These are phyloP conservation scores for Neoseiulus cucumeris DNA, from an alignment of 1,140 invertebrate species.

Conservation along the genomic window DNA sequence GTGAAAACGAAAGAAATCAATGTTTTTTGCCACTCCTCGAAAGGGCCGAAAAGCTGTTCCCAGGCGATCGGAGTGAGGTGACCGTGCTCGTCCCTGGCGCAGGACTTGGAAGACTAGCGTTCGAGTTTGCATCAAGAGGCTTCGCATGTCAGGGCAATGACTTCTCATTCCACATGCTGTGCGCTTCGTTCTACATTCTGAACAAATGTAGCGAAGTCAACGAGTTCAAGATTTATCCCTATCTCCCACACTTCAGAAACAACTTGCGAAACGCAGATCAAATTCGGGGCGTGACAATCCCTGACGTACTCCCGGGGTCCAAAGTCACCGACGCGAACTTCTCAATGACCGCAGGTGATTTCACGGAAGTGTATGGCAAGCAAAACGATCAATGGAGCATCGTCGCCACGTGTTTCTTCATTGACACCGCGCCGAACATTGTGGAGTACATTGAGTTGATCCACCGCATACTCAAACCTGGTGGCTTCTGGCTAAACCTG, in stretches of 20 bases:
- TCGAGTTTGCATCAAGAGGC: constrained; percentile 69
- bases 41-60: constrained; percentile 54
- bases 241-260: constrained; percentile 81
- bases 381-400: constrained; percentile 59
- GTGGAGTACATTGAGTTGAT: constrained; percentile 87
- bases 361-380: constrained; percentile 59
- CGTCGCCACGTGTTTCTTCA: constrained; percentile 89
- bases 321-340: constrained; percentile 47
- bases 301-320: constrained; percentile 61
- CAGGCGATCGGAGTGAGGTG: constrained; percentile 38
- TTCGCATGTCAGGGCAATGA: constrained; percentile 91
- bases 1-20: constrained; percentile 53
- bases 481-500: constrained; percentile 49
- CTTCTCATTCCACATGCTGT: constrained; percentile 90
- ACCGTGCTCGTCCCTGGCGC: constrained; percentile 80
- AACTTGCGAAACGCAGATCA: constrained; percentile 61
- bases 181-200: constrained; percentile 83
- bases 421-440: constrained; percentile 91
- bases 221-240: constrained; percentile 57
- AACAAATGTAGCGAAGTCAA: constrained; percentile 44
- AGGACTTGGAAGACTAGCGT: constrained; percentile 74
- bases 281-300: constrained; percentile 52
- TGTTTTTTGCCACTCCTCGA: constrained; percentile 80
- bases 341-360: constrained; percentile 89
- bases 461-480: constrained; percentile 67